Evolutionary conservation across 2,888 invertebrate genomes (phyloP), one percentile per base, ranked within the genome.

Genomic region (Trichogramma evanescens): DNA sequence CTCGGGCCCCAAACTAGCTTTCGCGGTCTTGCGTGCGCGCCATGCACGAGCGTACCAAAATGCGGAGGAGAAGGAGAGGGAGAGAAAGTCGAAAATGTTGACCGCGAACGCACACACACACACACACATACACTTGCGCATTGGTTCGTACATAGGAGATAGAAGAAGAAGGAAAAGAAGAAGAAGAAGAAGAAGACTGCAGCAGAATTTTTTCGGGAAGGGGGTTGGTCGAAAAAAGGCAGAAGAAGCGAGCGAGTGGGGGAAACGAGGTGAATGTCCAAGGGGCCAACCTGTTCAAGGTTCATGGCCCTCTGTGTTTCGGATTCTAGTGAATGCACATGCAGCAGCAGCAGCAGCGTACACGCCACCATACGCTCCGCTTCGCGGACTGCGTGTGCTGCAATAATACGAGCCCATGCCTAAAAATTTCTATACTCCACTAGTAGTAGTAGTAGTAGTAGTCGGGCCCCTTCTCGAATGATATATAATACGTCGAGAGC

Each of bases 261-360:
- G 50, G 57, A 52, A 62, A 56, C 50, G 72, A 77, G 77, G 77
- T 77, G 77, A 77, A 77, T 71, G 77, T 77, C 77, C 77, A 77
- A 75, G 74, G 76, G 76, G 75, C 73, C 77, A 77, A 77, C 77
- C 77, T 77, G 77, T 77, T 77, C 77, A 74, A 74, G 76, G 77
- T 77, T 78, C 77, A 76, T 77, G 77, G 77, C 77, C 76, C 77
- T 75, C 77, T 75, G 26, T 69, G 71, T 65, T 55, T 69, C 70
- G 26, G 72, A 72, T 74, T 65, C 66, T 76, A 76, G 76, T 75
- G 71, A 75, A 73, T 71, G 71, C 66, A 67, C 71, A 70, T 66
- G 68, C 62, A 66, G 67, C 67, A 66, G 67, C 66, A 67, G 69
- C 70, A 69, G 69, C 68, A 10, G 46, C 46, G n/a, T 46, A 10